phyloP scores from a whole-genome alignment of 2,113 vertebrate genomes.

The Corythornis vintsioides region DNA sequence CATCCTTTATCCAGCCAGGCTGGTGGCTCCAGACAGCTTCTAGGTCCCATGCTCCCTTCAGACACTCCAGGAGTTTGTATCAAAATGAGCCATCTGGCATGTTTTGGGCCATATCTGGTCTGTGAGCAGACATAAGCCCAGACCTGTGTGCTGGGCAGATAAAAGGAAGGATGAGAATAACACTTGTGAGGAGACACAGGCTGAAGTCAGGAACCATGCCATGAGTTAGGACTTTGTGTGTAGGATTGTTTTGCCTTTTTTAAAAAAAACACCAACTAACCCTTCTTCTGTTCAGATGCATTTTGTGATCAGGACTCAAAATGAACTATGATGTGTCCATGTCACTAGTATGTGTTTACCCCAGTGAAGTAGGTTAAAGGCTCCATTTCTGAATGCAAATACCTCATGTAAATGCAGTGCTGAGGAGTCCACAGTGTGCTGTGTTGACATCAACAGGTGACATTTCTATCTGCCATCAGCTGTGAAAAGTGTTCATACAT shows the following conservation, averaged over 20 bases:
- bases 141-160: neutral
- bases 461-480: neutral
- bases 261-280: too few relatives aligned
- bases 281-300: neutral
- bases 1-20: neutral
- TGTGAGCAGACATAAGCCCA: neutral
- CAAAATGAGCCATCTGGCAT: accelerated
- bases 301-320: neutral
- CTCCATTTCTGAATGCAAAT: neutral
- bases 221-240: accelerated
- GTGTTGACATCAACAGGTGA: neutral
- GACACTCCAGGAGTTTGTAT: neutral
- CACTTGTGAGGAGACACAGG: accelerated
- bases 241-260: neutral
- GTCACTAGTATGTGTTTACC: neutral
- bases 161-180: neutral
- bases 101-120: neutral
- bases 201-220: neutral
- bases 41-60: accelerated
- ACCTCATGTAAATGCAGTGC: neutral
- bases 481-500: accelerated
- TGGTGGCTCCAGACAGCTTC: accelerated
- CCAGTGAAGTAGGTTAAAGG: neutral
- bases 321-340: neutral
- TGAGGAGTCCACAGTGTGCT: neutral